These are phyloP conservation scores for Tetramorium simillimum DNA, from an alignment of 1,140 invertebrate species.

Conservation along the genomic window DNA sequence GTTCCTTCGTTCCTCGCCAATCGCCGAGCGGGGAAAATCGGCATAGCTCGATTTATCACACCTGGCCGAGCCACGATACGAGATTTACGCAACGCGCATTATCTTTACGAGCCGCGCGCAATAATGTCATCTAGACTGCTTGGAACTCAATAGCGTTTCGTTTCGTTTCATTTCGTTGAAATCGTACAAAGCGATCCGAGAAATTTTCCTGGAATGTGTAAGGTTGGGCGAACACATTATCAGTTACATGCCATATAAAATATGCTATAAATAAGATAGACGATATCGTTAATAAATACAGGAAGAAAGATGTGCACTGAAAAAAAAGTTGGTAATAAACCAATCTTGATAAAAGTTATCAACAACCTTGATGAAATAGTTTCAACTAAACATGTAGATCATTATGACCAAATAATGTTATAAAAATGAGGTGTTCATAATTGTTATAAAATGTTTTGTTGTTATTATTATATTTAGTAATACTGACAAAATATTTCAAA, in stretches of 20 bases:
- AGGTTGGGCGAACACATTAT: background rate
- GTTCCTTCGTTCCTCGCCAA: background rate
- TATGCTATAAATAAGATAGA: background rate
- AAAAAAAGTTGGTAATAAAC: too few relatives aligned
- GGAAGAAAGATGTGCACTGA: background rate
- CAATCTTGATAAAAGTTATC: too few relatives aligned
- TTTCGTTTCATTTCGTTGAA: background rate
- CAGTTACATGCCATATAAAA: background rate
- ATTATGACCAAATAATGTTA: too few relatives aligned
- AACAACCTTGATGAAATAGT: too few relatives aligned
- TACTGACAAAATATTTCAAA: too few relatives aligned
- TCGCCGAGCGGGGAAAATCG: slow-evolving; percentile 32
- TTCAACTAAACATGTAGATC: too few relatives aligned
- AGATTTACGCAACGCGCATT: slow-evolving; percentile 55
- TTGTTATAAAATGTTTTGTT: too few relatives aligned
- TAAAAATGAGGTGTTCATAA: too few relatives aligned
- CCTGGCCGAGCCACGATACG: slow-evolving; percentile 16
- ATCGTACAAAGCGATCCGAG: background rate
- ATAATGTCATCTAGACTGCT: slow-evolving; percentile 19
- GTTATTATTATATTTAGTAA: too few relatives aligned
- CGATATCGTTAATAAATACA: background rate
- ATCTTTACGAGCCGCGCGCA: slow-evolving; percentile 34
- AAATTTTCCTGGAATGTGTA: background rate
- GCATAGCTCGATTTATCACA: slow-evolving; percentile 39
- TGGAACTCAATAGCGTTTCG: background rate